Base-by-base conservation (phyloP, 2,113 vertebrate species). In the Etheostoma cragini region DNA sequence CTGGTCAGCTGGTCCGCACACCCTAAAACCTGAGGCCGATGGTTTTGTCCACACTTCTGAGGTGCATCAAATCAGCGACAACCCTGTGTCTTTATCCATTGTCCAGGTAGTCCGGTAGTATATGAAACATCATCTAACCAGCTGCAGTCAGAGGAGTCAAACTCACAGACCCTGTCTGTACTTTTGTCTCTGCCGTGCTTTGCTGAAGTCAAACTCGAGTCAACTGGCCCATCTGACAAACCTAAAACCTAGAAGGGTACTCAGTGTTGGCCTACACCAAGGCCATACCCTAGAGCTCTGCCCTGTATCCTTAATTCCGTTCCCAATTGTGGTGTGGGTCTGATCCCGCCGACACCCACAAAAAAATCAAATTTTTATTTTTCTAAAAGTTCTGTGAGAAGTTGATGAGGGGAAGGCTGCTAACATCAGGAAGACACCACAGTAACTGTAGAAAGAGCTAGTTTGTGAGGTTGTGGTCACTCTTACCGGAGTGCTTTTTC, bases 151-250 rank as follows among this genome's bases (percentile, higher is more conserved):
- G 45, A 71, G 13, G 42, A 42, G 42, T 52, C 50, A n/a, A 22
- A 14, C 52, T 47, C 53, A 61, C 30, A 66, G 15, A 60, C 33
- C 3, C 14, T 45, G 10, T 30, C 33, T 33, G 58, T 12, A 46
- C 30, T 33, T 12, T 22, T 66, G 22, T 11, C 60, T 77, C n/a
- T 52, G n/a, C 46, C 67, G 33, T 53, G 60, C 22, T 46, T 83
- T 47, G 49, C 47, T 5, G 4, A 74, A 22, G 22, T 60, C 22
- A 5, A 63, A 65, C 17, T 56, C 33, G n/a, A 58, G 46, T 72
- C 30, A 66, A 22, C n/a, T 33, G 26, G 22, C 17, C n/a, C 49
- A 22, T 56, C 21, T n/a, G 24, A n/a, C 6, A 63, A 52, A 53
- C 7, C 47, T 42, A 42, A 42, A 11, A 11, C 10, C 38, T 42